phyloP scores from a whole-genome alignment of 1,140 invertebrate genomes.

The Drosophila miranda region DNA sequence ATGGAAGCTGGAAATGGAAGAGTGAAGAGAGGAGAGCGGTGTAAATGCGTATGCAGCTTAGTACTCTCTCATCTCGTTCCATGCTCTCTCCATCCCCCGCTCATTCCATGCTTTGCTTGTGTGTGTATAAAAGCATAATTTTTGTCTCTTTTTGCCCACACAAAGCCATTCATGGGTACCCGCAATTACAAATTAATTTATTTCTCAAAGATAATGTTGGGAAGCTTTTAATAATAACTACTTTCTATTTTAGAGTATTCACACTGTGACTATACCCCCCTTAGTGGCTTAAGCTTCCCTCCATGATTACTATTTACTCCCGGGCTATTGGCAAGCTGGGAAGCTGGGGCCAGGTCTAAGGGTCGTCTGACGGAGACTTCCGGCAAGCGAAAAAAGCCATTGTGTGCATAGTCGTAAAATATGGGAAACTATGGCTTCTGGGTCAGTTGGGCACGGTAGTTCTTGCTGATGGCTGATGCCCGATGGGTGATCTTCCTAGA shows the following conservation, averaged over 20 bases:
- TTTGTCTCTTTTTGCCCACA: too few relatives aligned
- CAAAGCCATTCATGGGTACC: too few relatives aligned
- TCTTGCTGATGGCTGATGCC: constrained; percentile 34
- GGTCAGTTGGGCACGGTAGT: constrained; percentile 78
- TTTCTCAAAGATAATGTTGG: background rate
- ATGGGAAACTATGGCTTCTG: constrained; percentile 68
- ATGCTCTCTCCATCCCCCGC: too few relatives aligned
- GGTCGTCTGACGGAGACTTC: constrained; percentile 26
- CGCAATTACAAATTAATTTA: too few relatives aligned
- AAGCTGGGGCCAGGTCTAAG: constrained; percentile 24
- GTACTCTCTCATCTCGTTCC: too few relatives aligned
- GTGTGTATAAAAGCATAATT: too few relatives aligned
- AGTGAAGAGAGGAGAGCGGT: too few relatives aligned
- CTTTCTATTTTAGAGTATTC: background rate
- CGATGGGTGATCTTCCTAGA: constrained; percentile 39
- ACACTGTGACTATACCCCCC: background rate
- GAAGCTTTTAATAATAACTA: background rate
- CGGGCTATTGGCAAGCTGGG: constrained; percentile 15
- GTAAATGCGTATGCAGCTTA: too few relatives aligned
- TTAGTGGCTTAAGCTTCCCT: background rate
- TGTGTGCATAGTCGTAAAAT: constrained; percentile 60
- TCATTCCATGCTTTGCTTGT: too few relatives aligned
- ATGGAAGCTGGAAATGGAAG: too few relatives aligned
- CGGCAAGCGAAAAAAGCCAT: constrained; percentile 23
- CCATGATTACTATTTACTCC: constrained; percentile 18